phyloP scores from a whole-genome alignment of 1,140 invertebrate species.

The Caenorhabditis briggsae region DNA sequence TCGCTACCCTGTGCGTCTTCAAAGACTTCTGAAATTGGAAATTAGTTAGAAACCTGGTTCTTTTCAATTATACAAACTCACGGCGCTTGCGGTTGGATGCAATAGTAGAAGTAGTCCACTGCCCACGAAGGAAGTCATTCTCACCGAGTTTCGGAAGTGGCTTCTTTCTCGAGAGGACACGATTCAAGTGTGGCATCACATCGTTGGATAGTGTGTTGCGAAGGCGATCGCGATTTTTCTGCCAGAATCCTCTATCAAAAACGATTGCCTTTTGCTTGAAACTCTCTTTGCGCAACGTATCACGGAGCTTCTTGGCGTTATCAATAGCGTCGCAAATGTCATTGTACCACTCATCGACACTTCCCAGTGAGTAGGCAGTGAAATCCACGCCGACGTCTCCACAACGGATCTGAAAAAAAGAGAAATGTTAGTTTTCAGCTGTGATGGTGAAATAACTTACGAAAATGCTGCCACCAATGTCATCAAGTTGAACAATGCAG shows the following conservation, averaged over 20 bases:
- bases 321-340: slow-evolving; percentile 51
- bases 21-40: background rate
- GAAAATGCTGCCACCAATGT: slow-evolving; percentile 30
- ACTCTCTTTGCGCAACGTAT: slow-evolving; percentile 59
- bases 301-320: slow-evolving; percentile 52
- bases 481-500: slow-evolving; percentile 1
- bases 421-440: no score
- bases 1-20: no score
- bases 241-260: slow-evolving; percentile 45
- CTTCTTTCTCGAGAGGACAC: slow-evolving; percentile 20
- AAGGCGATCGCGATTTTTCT: slow-evolving; percentile 22
- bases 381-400: slow-evolving; percentile 32
- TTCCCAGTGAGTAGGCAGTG: slow-evolving; percentile 7
- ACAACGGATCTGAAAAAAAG: slow-evolving; percentile 24
- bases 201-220: background rate
- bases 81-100: slow-evolving; percentile 5
- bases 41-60: background rate
- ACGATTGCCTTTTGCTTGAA: slow-evolving; percentile 9
- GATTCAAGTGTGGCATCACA: background rate
- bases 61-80: background rate
- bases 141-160: background rate
- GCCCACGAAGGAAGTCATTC: slow-evolving; percentile 18
- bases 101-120: slow-evolving; percentile 20
- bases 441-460: background rate
- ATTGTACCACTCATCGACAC: slow-evolving; percentile 32